Evolutionary conservation across 2,113 vertebrate genomes (phyloP).

Genomic region (Trematocara unimaculatum): DNA sequence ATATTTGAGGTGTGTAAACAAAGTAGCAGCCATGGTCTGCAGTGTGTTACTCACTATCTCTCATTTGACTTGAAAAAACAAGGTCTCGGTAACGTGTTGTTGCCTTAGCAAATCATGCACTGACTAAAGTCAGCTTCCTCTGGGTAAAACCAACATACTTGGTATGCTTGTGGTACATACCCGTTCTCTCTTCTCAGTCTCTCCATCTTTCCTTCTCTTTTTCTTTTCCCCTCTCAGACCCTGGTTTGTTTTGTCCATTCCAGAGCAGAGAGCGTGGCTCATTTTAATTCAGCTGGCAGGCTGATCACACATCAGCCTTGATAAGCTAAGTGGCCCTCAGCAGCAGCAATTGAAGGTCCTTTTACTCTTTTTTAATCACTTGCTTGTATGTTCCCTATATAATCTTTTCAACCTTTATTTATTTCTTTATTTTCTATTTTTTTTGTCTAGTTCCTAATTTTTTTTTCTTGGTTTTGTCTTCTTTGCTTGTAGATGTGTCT

Average conservation of each 20-base stretch:
- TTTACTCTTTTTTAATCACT: slow-evolving; percentile 46
- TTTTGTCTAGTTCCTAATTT: not conserved
- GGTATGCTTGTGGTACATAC: slow-evolving; percentile 43
- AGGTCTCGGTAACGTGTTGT: slow-evolving; percentile 30
- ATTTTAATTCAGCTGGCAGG: slow-evolving; percentile 63
- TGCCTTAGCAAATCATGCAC: slow-evolving; percentile 29
- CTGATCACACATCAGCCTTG: slow-evolving; percentile 55
- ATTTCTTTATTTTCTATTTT: not conserved
- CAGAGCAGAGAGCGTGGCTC: slow-evolving; percentile 37
- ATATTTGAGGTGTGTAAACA: not conserved
- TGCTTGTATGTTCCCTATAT: slow-evolving; percentile 30
- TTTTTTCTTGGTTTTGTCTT: slow-evolving; percentile 28
- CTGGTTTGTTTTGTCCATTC: slow-evolving; percentile 39
- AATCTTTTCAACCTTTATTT: slow-evolving; percentile 12
- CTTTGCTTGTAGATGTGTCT: slow-evolving; percentile 12
- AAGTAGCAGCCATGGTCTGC: not conserved
- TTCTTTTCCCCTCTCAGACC: slow-evolving; percentile 23
- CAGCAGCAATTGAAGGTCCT: slow-evolving; percentile 43
- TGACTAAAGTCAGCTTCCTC: slow-evolving; percentile 11
- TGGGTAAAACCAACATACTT: slow-evolving; percentile 36
- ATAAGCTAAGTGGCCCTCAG: slow-evolving; percentile 64
- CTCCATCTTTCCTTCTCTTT: slow-evolving; percentile 10
- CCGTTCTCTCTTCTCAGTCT: slow-evolving; percentile 8
- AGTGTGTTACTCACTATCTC: slow-evolving; percentile 18
- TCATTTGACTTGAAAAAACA: slow-evolving; percentile 15